A percentile compares a stretch with the other conserved stretches of the same genome.
Evolutionary conservation across 2,113 vertebrate species (phyloP).

Genomic region (Canis aureus): DNA sequence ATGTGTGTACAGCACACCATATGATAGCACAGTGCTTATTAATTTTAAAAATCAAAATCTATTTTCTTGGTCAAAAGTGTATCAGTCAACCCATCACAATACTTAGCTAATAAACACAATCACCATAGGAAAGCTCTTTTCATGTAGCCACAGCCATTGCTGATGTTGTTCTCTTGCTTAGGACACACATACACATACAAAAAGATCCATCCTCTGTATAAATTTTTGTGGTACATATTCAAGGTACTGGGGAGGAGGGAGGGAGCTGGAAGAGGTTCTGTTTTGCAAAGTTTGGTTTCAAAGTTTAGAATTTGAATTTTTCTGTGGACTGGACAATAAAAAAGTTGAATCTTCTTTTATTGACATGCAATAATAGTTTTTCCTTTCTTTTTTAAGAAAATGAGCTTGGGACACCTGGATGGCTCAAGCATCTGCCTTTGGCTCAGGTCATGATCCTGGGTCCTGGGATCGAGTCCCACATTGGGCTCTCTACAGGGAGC

Average conservation of each 20-base stretch:
- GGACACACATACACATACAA: not conserved
- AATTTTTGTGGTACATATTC: not conserved
- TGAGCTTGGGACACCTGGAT: too few relatives aligned
- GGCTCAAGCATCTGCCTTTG: too few relatives aligned
- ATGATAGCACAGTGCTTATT: not conserved
- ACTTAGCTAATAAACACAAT: not conserved
- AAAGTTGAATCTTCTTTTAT: not conserved
- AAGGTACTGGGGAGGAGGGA: not conserved
- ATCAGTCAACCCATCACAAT: not conserved
- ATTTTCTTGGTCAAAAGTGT: not conserved
- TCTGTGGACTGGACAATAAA: not conserved
- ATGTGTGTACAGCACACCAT: not conserved
- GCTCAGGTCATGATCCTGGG: too few relatives aligned
- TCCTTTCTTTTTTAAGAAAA: not conserved
- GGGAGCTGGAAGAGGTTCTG: not conserved
- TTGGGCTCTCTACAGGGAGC: too few relatives aligned
- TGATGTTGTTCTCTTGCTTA: not conserved
- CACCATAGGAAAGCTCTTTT: not conserved
- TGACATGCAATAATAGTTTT: not conserved
- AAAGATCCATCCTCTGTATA: not conserved
- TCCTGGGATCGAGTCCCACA: too few relatives aligned
- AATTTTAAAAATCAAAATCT: not conserved
- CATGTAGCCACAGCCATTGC: not conserved
- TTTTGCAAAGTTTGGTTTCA: constrained; percentile 18
- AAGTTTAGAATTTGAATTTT: not conserved